Evolutionary conservation across 92 coral and sea anemone species (phyloP).

Genomic region (Chrysogorgia sp.): DNA sequence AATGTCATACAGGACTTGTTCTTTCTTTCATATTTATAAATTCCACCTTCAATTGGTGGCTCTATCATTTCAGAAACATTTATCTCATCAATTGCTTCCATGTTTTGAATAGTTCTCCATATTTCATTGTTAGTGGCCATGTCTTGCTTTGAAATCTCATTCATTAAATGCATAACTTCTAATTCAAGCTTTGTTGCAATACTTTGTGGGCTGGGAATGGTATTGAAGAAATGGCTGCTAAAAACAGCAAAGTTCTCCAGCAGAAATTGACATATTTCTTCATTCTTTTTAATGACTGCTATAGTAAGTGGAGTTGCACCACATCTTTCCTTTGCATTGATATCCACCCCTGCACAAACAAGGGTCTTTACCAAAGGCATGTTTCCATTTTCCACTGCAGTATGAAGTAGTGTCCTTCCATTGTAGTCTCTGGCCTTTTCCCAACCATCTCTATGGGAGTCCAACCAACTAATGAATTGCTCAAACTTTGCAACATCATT

Average conservation of each 20-base stretch:
- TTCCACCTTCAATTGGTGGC: not conserved
- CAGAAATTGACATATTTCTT: not conserved
- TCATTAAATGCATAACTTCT: slow-evolving; percentile 16
- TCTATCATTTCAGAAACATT: not conserved
- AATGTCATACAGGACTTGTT: slow-evolving; percentile 17
- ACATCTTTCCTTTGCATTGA: slow-evolving; percentile 58
- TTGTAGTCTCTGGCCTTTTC: slow-evolving; percentile 15
- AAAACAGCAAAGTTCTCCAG: slow-evolving; percentile 42
- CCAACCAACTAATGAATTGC: slow-evolving; percentile 19
- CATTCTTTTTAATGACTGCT: slow-evolving; percentile 47
- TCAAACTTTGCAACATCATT: slow-evolving; percentile 22
- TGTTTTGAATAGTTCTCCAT: slow-evolving; percentile 27
- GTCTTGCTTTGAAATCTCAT: not conserved
- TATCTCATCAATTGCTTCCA: not conserved
- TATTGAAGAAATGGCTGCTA: not conserved
- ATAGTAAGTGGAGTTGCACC: slow-evolving; percentile 59
- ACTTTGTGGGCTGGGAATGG: slow-evolving; percentile 7
- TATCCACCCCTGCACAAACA: slow-evolving; percentile 41
- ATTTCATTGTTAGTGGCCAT: not conserved
- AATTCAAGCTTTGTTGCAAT: slow-evolving; percentile 3
- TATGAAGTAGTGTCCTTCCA: slow-evolving; percentile 56
- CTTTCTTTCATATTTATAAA: not conserved
- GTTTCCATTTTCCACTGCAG: slow-evolving; percentile 56
- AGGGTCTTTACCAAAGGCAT: slow-evolving; percentile 32
- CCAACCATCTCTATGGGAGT: slow-evolving; percentile 19